These are phyloP conservation scores for Macaria notata DNA, from an alignment of 2,888 invertebrate species.

Conservation along the genomic window DNA sequence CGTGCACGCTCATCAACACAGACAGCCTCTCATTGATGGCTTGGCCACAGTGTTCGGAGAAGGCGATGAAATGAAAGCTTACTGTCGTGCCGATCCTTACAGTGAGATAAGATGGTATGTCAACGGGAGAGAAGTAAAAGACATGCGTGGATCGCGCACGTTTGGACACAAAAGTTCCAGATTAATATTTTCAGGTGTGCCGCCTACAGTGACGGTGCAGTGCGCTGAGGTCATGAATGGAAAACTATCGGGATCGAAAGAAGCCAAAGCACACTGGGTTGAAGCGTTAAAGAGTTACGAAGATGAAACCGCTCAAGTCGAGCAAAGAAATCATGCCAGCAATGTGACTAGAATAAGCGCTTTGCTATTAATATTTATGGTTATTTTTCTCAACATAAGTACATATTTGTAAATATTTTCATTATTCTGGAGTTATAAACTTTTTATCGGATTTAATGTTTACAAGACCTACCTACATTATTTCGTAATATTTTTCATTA, in stretches of 20 bases:
- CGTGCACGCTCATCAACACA: conserved; percentile 56
- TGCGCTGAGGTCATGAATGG: conserved; percentile 78
- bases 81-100: conserved; percentile 60
- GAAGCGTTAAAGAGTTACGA: conserved; percentile 24
- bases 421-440: too few relatives aligned
- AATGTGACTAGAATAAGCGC: background rate
- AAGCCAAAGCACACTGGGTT: conserved; percentile 58
- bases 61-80: conserved; percentile 63
- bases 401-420: too few relatives aligned
- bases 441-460: too few relatives aligned
- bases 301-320: conserved; percentile 15
- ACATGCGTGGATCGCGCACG: conserved; percentile 51
- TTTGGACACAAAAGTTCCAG: conserved; percentile 54
- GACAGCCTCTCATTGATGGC: conserved; percentile 64
- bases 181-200: conserved; percentile 62
- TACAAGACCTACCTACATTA: too few relatives aligned
- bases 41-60: conserved; percentile 58
- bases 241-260: conserved; percentile 64
- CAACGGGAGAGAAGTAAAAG: conserved; percentile 58
- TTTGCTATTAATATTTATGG: too few relatives aligned
- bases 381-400: too few relatives aligned
- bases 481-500: too few relatives aligned
- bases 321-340: conserved; percentile 12
- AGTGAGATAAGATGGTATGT: conserved; percentile 71
- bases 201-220: conserved; percentile 74